phyloP scores from a whole-genome alignment of 2,113 vertebrate species.

The Amazona vittata region DNA sequence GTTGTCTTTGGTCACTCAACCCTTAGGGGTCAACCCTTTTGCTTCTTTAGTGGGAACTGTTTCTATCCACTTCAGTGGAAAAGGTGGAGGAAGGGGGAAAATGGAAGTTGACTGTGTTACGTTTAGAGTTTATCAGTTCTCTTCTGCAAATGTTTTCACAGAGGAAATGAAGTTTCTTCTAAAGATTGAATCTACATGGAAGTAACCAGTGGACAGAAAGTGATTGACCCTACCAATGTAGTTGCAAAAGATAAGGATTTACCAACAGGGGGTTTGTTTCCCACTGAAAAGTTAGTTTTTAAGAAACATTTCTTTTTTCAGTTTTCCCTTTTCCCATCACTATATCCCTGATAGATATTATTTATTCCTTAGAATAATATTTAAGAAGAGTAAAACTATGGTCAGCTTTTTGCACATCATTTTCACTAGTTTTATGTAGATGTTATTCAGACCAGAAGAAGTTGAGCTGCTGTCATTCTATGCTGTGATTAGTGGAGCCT shows the following conservation, averaged over 20 bases:
- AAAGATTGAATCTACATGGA: not conserved
- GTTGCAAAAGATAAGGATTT: not conserved
- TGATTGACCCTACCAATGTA: not conserved
- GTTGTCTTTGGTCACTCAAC: not conserved
- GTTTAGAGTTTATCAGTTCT: not conserved
- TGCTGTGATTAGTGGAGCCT: not conserved
- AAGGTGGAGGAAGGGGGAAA: not conserved
- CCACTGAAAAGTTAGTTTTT: not conserved
- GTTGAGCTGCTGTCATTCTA: not conserved
- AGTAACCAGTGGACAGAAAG: not conserved
- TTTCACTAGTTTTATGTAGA: not conserved
- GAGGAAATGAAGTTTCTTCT: not conserved
- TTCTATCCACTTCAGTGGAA: not conserved
- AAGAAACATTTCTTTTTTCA: not conserved
- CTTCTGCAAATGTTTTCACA: not conserved
- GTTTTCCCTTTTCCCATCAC: not conserved
- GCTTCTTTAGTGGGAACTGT: not conserved
- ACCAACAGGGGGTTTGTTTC: not conserved
- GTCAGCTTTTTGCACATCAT: not conserved
- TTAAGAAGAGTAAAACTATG: not conserved
- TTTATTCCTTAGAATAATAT: not conserved
- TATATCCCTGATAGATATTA: not conserved
- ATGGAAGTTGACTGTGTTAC: not conserved
- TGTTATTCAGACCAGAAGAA: not conserved
- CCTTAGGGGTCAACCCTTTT: not conserved